These are phyloP conservation scores for Dendronephthya gigantea DNA, from an alignment of 64 coral and sea anemone species.

Conservation along the genomic window DNA sequence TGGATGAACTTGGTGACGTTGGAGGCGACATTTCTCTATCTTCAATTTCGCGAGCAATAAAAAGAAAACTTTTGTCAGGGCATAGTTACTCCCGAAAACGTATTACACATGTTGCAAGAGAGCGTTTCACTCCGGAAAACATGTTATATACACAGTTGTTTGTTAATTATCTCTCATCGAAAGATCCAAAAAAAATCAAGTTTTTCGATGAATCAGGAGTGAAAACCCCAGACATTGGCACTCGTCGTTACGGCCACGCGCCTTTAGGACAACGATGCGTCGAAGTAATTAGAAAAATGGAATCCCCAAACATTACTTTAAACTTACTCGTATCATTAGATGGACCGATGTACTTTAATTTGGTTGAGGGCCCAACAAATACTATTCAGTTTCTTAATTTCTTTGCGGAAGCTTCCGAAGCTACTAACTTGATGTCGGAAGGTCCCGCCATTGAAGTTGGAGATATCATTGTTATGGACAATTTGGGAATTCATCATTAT, in stretches of 20 bases:
- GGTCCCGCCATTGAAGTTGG: no score
- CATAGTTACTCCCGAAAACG: background rate
- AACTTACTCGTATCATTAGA: no score
- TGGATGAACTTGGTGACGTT: slow-evolving; percentile 28
- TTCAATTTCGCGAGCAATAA: background rate
- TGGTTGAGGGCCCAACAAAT: no score
- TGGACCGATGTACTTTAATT: no score
- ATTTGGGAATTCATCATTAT: no score
- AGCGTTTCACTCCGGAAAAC: slow-evolving; percentile 25
- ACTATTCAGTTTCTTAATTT: no score
- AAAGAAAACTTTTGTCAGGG: slow-evolving; percentile 13
- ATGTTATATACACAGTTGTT: slow-evolving; percentile 42
- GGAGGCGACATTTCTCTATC: slow-evolving; percentile 19
- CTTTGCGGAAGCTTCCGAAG: no score
- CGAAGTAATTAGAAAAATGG: no score
- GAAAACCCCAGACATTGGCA: background rate
- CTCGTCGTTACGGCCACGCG: background rate
- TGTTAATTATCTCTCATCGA: slow-evolving; percentile 35
- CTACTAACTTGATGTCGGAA: no score
- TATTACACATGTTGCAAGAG: slow-evolving; percentile 3
- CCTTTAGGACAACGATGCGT: background rate
- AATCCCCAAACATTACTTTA: no score
- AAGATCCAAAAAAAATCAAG: slow-evolving; percentile 12
- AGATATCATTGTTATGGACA: no score
- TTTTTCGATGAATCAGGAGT: slow-evolving; percentile 29